Evolutionary conservation across 1,140 invertebrate species (phyloP).

Genomic region (Cydia pomonella): DNA sequence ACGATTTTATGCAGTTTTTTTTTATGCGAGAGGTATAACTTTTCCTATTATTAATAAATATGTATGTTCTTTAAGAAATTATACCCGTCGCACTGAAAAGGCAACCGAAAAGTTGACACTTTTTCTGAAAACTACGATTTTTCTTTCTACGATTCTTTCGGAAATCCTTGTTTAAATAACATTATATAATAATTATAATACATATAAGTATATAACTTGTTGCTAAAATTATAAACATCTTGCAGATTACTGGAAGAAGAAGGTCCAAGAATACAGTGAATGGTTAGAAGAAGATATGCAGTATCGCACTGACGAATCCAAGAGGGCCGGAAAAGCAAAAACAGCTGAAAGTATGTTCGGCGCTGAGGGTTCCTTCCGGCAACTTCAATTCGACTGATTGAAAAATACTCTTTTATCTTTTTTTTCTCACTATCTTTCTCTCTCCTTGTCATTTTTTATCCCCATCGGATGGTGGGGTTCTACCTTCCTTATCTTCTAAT

Average conservation of each 20-base stretch:
- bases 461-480: no score
- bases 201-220: background rate
- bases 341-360: slow-evolving; percentile 82
- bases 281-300: slow-evolving; percentile 81
- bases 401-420: background rate
- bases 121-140: no score
- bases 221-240: slow-evolving; percentile 30
- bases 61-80: no score
- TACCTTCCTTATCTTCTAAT: no score
- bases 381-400: slow-evolving; percentile 71
- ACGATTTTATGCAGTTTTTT: no score
- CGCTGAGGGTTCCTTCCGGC: slow-evolving; percentile 82
- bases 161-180: no score
- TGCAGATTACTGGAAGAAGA: slow-evolving; percentile 77
- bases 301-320: slow-evolving; percentile 81
- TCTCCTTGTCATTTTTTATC: no score
- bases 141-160: no score
- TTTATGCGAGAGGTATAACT: no score
- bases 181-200: background rate
- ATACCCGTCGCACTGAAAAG: no score
- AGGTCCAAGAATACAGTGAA: slow-evolving; percentile 72
- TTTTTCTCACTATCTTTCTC: background rate
- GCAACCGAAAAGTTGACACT: no score
- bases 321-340: slow-evolving; percentile 81
- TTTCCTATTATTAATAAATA: no score